Evolutionary conservation across 2,797 vertebrate genomes (phyloP).

Genomic region (Spheniscus humboldti): DNA sequence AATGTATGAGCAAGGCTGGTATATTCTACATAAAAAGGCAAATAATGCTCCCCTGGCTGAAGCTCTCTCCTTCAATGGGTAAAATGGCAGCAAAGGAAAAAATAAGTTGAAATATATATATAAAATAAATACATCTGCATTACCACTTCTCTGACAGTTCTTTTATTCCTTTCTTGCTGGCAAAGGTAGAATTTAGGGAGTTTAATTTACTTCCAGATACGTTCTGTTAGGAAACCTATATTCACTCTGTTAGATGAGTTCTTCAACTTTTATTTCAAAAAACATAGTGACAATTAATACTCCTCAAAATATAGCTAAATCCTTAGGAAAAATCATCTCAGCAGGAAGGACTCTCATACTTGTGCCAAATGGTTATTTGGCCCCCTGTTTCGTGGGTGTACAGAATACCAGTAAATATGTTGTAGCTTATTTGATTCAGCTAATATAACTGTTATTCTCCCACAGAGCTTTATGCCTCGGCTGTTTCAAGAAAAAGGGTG

Average conservation of each 20-base stretch:
- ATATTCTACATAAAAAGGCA: not conserved
- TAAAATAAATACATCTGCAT: not conserved
- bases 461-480: conserved; percentile 32
- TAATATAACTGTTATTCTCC: conserved; percentile 16
- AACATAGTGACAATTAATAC: no score
- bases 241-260: not conserved
- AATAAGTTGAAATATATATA: not conserved
- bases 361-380: not conserved
- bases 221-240: not conserved
- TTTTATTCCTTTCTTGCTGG: not conserved
- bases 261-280: not conserved
- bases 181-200: not conserved
- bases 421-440: not conserved
- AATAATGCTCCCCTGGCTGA: not conserved
- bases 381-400: not conserved
- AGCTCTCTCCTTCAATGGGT: not conserved
- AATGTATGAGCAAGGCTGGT: not conserved
- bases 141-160: not conserved
- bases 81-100: not conserved
- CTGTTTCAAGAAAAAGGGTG: conserved; percentile 19
- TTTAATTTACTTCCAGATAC: not conserved
- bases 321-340: not conserved
- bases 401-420: not conserved
- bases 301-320: not conserved
- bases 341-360: not conserved